Percentiles rank a stretch among this genome's conserved stretches.
Conservation (phyloP, 1,140 invertebrate species). For the Lysiphlebus fabarum region DNA sequence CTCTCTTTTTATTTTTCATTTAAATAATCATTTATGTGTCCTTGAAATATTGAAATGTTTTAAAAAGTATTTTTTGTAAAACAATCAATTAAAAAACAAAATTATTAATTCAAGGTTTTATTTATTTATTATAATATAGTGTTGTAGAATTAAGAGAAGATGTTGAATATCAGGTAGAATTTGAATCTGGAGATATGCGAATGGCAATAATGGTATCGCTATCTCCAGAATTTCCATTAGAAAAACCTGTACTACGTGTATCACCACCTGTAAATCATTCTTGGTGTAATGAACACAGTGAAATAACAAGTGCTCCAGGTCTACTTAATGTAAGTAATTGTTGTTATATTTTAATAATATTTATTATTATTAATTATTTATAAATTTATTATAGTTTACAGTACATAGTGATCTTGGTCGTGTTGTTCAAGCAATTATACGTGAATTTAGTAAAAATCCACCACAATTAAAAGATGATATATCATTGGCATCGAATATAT, state of each 20-base stretch:
- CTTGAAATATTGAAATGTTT: slow-evolving; percentile 1
- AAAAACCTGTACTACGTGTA: slow-evolving; percentile 68
- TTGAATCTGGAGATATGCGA: slow-evolving; percentile 60
- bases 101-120: neutral
- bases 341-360: neutral
- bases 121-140: slow-evolving; percentile 45
- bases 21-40: too few relatives aligned
- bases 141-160: slow-evolving; percentile 68
- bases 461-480: slow-evolving; percentile 54
- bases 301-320: slow-evolving; percentile 68
- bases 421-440: slow-evolving; percentile 73
- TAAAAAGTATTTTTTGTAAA: neutral
- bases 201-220: slow-evolving; percentile 65
- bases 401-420: slow-evolving; percentile 73
- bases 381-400: slow-evolving; percentile 59
- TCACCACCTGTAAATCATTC: slow-evolving; percentile 65
- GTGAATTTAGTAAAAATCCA: slow-evolving; percentile 70
- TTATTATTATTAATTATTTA: slow-evolving; percentile 6
- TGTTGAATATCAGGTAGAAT: slow-evolving; percentile 69
- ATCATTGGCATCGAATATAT: slow-evolving; percentile 42
- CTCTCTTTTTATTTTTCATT: neutral
- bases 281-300: slow-evolving; percentile 66
- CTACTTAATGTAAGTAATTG: slow-evolving; percentile 63
- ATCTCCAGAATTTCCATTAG: slow-evolving; percentile 68
- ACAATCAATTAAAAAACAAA: neutral